Base-by-base conservation (phyloP, 2,888 invertebrate species). In the Pyrrhosoma nymphula region DNA sequence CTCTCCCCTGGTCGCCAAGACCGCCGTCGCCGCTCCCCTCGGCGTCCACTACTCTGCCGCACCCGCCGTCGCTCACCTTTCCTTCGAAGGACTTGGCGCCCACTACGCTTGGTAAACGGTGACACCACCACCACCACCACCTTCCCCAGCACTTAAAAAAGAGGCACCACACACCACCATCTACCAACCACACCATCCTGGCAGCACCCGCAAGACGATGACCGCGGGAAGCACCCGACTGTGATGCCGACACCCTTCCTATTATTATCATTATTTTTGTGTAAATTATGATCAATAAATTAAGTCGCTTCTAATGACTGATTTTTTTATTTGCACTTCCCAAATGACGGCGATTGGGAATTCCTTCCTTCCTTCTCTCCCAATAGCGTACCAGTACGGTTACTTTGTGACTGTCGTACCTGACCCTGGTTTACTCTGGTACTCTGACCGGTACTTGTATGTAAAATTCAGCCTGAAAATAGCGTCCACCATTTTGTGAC, bases 81-180 rank as follows among this genome's bases (percentile, higher is more conserved):
- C 95, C 95, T 96, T 95, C 95, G 95, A 95, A 39, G 96, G 96
- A 30, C 89, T 95, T 56, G 96, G 96, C 89, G 95, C 95, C 95
- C 95, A 95, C 95, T 96, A 96, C 95, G 96, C 75, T 90, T 96
- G 95, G 95, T 96, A 95, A 88, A 39, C 69, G 88, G n/a, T 20
- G 56, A 75, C 35, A n/a, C 47, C 56, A 6, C 93, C 93, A 69
- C 30, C 69, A 23, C 20, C 69, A 0, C 69, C 69, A n/a, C 1
- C 69, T 60, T 39, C 26, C 63, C 91, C 69, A 26, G 63, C 69
- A n/a, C 69, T n/a, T n/a, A 20, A 47, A 47, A 20, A 47, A 47
- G 47, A 47, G 47, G 47, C 47, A 60, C 69, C 69, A n/a, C n/a
- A 6, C 23, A 6, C 69, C 69, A 14, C 69, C n/a, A n/a, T n/a